Base-by-base conservation (phyloP, 2,797 vertebrate species). In the Zalophus californianus region DNA sequence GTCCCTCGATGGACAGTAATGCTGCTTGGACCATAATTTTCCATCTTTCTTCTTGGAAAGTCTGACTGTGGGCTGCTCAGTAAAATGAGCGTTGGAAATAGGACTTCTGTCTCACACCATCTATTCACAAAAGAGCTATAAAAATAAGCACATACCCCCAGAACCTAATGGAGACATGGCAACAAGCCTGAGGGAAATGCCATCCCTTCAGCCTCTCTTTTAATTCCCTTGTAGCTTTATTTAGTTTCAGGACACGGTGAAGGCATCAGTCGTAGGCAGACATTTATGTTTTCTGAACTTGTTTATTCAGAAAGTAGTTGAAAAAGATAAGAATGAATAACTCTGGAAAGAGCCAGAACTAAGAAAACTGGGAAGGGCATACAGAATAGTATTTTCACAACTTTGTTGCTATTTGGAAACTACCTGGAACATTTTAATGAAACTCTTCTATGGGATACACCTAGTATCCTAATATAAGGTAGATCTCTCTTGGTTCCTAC, bases 81-180 rank as follows among this genome's bases (percentile, higher is more conserved):
- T 93, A 96, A 97, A 97, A 90, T 89, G 83, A 95, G 78, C n/a
- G 18, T 96, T 97, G 87, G 91, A 97, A 96, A 75, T 93, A 80
- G 96, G 94, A 94, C 89, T 92, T 94, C 58, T 75, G 77, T 83
- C 79, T 95, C 95, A 96, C 54, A 84, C 78, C 73, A 91, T 96
- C 52, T 93, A 72, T 91, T 94, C 77, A 41, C 35, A 16, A 86
- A 94, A 79, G 73, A 96, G 56, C 60, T 96, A 32, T 92, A 86
- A 96, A 97, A 97, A 95, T 91, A 97, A 98, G 94, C 88, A 95
- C 62, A 84, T 75, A 84, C 48, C 25, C 25, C 64, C 68, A 97
- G 86, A 83, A 92, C 48, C 92, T 94, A 92, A 95, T 96, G 94
- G 94, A 93, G 64, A 90, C 58, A 9, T 84, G 79, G 92, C 90